Conservation (phyloP, 2,888 invertebrate genomes). For the Pachydiplax longipennis region DNA sequence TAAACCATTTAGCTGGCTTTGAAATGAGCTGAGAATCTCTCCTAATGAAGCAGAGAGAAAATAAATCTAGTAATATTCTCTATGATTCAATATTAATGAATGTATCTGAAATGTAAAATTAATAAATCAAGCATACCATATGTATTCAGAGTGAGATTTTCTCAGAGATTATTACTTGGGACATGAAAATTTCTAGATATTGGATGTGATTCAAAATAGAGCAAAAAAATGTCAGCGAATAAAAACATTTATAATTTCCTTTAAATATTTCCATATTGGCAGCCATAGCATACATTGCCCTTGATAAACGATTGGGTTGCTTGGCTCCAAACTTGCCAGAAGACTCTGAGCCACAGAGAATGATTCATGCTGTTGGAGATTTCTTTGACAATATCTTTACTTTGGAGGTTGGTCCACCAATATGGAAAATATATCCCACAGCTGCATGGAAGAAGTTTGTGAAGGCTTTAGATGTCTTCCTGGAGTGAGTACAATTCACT, state of each 20-base stretch:
- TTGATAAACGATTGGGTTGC: constrained; percentile 61
- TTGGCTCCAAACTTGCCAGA: constrained; percentile 55
- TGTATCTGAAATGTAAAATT: no score
- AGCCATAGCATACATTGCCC: constrained; percentile 59
- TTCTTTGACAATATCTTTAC: constrained; percentile 55
- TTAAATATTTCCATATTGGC: not conserved
- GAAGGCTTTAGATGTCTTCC: constrained; percentile 58
- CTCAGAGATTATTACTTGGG: no score
- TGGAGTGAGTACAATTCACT: constrained; percentile 56
- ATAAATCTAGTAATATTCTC: no score
- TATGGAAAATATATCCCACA: constrained; percentile 57
- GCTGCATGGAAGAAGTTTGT: constrained; percentile 56
- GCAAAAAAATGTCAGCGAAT: no score
- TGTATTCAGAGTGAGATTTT: no score
- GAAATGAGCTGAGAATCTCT: not conserved
- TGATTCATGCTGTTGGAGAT: constrained; percentile 57
- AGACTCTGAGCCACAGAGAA: constrained; percentile 58
- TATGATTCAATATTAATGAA: no score
- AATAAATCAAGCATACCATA: no score
- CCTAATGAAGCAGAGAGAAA: not conserved
- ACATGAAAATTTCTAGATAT: no score
- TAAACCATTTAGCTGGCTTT: not conserved
- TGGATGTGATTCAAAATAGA: no score
- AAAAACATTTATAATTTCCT: no score
- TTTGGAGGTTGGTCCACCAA: constrained; percentile 56